Conservation (phyloP, 2,113 vertebrate species). For the Cettia cetti region DNA sequence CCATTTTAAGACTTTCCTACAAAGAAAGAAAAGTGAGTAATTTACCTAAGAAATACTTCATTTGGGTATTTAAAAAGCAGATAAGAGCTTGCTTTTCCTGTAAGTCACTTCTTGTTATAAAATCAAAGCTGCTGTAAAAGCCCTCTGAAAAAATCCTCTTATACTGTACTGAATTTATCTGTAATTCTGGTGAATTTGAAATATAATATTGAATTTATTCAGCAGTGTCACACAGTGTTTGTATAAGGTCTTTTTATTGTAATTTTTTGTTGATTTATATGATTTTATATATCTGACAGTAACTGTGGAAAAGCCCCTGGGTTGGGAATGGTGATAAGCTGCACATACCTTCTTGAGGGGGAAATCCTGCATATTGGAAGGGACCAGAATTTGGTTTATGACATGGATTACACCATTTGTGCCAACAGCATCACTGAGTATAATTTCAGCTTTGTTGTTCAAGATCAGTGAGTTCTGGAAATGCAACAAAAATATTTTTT, state of each 20-base stretch:
- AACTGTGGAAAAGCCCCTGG: not conserved
- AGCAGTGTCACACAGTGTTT: not conserved
- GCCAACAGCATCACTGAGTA: constrained; percentile 72
- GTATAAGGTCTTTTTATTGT: not conserved
- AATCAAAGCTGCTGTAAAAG: not conserved
- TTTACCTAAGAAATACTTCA: not conserved
- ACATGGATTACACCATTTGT: constrained; percentile 87
- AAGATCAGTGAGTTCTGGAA: constrained; percentile 76
- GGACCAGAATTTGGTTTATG: constrained; percentile 80
- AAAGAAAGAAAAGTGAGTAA: not conserved
- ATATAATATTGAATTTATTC: not conserved
- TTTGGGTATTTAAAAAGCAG: not conserved
- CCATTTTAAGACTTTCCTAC: constrained; percentile 78
- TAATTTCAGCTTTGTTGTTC: constrained; percentile 77
- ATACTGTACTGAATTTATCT: not conserved
- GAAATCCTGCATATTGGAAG: constrained; percentile 54
- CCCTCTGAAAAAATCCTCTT: not conserved
- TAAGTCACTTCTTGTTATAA: not conserved
- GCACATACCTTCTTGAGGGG: constrained; percentile 49
- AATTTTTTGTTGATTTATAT: not conserved
- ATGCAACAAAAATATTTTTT: not conserved
- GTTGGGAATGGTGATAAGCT: not conserved
- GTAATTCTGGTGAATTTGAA: not conserved
- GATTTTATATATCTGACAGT: not conserved
- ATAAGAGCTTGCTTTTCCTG: not conserved